Conservation (phyloP, 2,797 vertebrate species). For the Malacoctenus gilli region DNA sequence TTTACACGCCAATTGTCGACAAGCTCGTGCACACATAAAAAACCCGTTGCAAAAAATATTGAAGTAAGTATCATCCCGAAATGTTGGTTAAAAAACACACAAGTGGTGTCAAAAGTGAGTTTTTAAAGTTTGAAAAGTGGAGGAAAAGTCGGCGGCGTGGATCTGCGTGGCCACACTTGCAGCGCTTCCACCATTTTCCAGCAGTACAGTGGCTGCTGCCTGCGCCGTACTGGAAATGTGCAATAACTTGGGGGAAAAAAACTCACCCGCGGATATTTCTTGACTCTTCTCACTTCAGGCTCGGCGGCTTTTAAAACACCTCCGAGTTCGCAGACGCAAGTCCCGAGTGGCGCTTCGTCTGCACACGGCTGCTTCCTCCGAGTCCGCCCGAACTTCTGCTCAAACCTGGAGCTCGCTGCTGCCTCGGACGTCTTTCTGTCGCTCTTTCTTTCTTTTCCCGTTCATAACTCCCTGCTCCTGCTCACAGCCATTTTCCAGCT, state of each 20-base stretch:
- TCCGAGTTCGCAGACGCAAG: background rate
- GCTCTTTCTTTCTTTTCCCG: slow-evolving; percentile 61
- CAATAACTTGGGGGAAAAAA: slow-evolving; percentile 75
- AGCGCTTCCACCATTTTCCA: slow-evolving; percentile 80
- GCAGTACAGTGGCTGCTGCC: slow-evolving; percentile 66
- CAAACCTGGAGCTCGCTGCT: no score
- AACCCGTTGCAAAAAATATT: slow-evolving; percentile 12
- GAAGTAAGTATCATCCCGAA: background rate
- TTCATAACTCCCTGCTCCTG: slow-evolving; percentile 71
- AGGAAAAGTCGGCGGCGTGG: slow-evolving; percentile 9
- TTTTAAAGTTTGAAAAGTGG: slow-evolving; percentile 32
- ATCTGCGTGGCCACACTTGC: slow-evolving; percentile 46
- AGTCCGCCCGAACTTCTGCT: background rate
- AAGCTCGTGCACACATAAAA: slow-evolving; percentile 9
- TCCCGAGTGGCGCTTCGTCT: background rate
- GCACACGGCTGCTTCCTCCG: slow-evolving; percentile 7
- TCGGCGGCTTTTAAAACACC: slow-evolving; percentile 29
- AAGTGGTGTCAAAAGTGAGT: background rate
- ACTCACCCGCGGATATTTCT: slow-evolving; percentile 78
- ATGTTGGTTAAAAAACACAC: background rate
- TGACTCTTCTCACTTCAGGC: slow-evolving; percentile 57
- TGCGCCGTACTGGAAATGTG: slow-evolving; percentile 72
- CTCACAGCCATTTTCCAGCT: slow-evolving; percentile 84
- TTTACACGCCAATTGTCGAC: slow-evolving; percentile 34
- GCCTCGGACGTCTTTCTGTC: slow-evolving; percentile 45